These are phyloP conservation scores for Diadophis punctatus DNA, from an alignment of 2,113 vertebrate species.

Conservation along the genomic window DNA sequence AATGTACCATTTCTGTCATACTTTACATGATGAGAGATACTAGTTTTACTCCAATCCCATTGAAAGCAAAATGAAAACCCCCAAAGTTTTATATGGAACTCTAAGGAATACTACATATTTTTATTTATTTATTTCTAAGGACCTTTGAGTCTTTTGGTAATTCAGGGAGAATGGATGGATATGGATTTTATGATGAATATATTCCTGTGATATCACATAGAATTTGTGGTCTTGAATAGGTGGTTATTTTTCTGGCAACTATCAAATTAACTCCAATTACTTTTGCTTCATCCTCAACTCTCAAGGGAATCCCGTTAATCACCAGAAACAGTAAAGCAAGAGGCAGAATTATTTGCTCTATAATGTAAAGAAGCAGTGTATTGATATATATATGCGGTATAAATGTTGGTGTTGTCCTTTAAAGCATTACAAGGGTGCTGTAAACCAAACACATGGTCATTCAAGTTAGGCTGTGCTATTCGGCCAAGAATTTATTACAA, in stretches of 20 bases:
- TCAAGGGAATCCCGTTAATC: background rate
- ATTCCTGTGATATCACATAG: too few relatives aligned
- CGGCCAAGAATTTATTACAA: background rate
- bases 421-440: background rate
- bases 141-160: background rate
- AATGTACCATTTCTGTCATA: too few relatives aligned
- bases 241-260: background rate
- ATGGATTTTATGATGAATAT: background rate
- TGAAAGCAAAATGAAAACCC: background rate
- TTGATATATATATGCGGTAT: background rate
- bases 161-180: background rate
- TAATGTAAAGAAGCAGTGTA: background rate
- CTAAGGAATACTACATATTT: too few relatives aligned
- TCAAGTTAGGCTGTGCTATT: background rate
- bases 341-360: background rate
- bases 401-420: background rate
- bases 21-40: too few relatives aligned
- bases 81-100: too few relatives aligned
- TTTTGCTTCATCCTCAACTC: background rate
- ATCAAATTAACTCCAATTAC: background rate
- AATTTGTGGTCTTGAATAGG: background rate
- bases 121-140: background rate
- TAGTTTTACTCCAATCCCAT: background rate
- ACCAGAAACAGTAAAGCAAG: background rate
- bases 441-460: background rate